These are phyloP conservation scores for Ennomos erosarius DNA, from an alignment of 2,888 invertebrate genomes.

Conservation along the genomic window DNA sequence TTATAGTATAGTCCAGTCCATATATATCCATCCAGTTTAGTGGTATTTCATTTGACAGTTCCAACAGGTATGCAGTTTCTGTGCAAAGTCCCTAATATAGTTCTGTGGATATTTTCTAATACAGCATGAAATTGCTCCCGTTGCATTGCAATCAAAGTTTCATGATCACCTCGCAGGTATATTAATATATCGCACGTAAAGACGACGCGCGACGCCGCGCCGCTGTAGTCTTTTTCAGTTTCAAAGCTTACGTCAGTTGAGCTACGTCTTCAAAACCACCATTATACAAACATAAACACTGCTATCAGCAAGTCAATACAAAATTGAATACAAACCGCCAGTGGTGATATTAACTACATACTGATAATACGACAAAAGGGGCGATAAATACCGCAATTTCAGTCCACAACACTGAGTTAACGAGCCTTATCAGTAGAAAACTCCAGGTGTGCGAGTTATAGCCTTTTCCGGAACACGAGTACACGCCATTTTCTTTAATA, in stretches of 20 bases:
- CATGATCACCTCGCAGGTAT: too few species aligned
- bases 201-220: too few species aligned
- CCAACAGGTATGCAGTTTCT: too few species aligned
- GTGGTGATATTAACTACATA: constrained; percentile 26
- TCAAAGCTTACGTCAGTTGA: constrained; percentile 9
- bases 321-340: constrained; percentile 28
- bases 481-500: constrained; percentile 20
- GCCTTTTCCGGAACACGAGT: constrained; percentile 12
- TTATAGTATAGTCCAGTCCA: too few species aligned
- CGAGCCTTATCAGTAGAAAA: constrained; percentile 14
- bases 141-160: too few species aligned
- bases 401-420: background rate
- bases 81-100: too few species aligned
- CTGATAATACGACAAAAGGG: constrained; percentile 33
- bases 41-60: too few species aligned
- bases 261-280: constrained; percentile 19
- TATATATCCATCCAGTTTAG: too few species aligned
- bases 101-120: too few species aligned
- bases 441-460: constrained; percentile 22
- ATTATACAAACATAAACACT: constrained; percentile 16
- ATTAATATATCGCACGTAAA: too few species aligned
- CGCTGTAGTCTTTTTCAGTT: background rate
- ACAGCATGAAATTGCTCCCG: too few species aligned
- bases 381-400: constrained; percentile 24
- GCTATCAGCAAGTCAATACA: constrained; percentile 34